Percentiles rank a stretch among this genome's conserved stretches.
Evolutionary conservation across 2,113 vertebrate species (phyloP).

Genomic region (Bombycilla garrulus): DNA sequence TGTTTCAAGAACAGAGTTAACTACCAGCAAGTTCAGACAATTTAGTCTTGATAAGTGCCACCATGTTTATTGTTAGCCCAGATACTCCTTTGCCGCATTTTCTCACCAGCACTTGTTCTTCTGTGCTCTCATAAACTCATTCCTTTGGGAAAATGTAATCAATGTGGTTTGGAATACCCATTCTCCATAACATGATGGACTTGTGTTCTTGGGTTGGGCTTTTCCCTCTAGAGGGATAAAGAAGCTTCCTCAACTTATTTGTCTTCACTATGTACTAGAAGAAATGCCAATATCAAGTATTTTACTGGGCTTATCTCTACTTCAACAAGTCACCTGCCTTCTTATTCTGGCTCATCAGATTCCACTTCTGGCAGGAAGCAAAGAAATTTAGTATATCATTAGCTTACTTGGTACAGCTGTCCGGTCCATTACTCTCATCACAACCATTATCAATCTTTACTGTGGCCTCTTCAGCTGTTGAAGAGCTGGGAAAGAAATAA

Average conservation of each 20-base stretch:
- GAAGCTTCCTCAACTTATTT: not conserved
- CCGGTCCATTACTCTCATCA: constrained; percentile 61
- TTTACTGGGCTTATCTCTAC: not conserved
- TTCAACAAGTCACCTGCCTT: not conserved
- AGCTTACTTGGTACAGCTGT: constrained; percentile 80
- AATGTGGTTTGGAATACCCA: not conserved
- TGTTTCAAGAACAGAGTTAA: not conserved
- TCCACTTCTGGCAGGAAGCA: not conserved
- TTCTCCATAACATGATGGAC: not conserved
- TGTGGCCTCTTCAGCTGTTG: constrained; percentile 70
- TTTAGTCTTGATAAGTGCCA: not conserved
- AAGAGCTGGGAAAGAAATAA: constrained; percentile 53
- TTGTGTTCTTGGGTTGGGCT: not conserved
- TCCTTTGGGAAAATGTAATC: not conserved
- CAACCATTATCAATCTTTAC: constrained; percentile 85
- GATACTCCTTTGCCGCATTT: not conserved
- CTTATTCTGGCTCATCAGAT: not conserved
- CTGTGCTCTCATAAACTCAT: not conserved
- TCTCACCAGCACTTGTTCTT: not conserved
- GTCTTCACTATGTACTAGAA: not conserved
- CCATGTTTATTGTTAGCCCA: not conserved
- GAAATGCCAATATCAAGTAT: not conserved
- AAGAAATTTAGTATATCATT: not conserved
- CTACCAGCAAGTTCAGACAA: not conserved
- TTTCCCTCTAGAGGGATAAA: not conserved